Percentiles rank a stretch among this genome's conserved stretches.
Evolutionary conservation across 2,113 vertebrate species (phyloP).

Genomic region (Lates calcarifer): DNA sequence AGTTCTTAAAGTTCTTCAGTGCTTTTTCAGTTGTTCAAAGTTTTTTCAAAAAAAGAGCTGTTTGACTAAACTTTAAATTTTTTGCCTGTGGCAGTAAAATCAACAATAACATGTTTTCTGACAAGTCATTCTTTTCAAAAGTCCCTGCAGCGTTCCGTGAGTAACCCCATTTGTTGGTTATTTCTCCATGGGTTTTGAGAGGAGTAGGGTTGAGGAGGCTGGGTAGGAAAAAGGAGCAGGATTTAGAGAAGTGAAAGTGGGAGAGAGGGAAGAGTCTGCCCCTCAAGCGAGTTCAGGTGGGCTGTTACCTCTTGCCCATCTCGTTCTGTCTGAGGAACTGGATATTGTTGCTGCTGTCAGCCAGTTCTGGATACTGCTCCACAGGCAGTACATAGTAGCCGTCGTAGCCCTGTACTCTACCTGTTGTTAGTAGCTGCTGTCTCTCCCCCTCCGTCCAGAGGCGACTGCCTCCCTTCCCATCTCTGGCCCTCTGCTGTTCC

Average conservation of each 20-base stretch:
- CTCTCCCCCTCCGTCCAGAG: slow-evolving; percentile 98
- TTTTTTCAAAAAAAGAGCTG: slow-evolving; percentile 63
- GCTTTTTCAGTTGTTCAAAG: slow-evolving; percentile 80
- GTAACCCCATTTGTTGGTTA: slow-evolving; percentile 92
- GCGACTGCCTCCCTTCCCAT: slow-evolving; percentile 95
- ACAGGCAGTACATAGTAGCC: slow-evolving; percentile 98
- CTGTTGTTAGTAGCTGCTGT: slow-evolving; percentile 95
- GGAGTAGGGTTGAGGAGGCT: slow-evolving; percentile 80
- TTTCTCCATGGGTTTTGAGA: slow-evolving; percentile 95
- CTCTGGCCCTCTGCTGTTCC: slow-evolving; percentile 94
- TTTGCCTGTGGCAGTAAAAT: slow-evolving; percentile 86
- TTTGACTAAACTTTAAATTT: slow-evolving; percentile 76
- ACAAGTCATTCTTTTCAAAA: slow-evolving; percentile 86
- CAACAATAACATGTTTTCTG: slow-evolving; percentile 84
- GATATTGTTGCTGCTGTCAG: slow-evolving; percentile 99
- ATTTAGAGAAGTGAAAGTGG: slow-evolving; percentile 60
- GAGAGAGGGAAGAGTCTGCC: slow-evolving; percentile 56
- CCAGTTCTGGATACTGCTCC: slow-evolving; percentile 99
- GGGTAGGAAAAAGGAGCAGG: slow-evolving; percentile 57
- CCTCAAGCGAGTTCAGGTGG: slow-evolving; percentile 74
- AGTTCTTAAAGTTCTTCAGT: slow-evolving; percentile 83
- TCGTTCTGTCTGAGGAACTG: slow-evolving; percentile 99
- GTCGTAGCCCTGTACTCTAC: slow-evolving; percentile 96
- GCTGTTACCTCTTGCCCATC: slow-evolving; percentile 99
- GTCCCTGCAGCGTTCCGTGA: slow-evolving; percentile 94